Evolutionary conservation across 2,113 vertebrate species (phyloP).

Genomic region (Lichenostomus cassidix): DNA sequence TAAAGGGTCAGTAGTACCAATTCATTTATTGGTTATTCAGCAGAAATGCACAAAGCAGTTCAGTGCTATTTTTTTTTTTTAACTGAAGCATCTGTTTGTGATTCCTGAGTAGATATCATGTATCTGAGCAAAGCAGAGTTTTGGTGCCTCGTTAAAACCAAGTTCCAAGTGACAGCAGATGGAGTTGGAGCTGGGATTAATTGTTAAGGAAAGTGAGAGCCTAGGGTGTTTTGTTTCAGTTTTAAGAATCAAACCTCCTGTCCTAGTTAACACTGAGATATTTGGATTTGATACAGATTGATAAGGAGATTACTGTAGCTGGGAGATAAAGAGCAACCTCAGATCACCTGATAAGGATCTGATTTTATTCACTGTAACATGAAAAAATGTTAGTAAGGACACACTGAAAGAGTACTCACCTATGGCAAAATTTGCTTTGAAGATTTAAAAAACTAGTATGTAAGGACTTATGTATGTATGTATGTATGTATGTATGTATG

Average conservation of each 20-base stretch:
- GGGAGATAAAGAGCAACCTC: neutral
- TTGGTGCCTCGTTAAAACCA: neutral
- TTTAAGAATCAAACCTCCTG: neutral
- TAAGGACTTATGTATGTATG: neutral
- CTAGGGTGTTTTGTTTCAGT: neutral
- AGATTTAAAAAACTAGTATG: neutral
- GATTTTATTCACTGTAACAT: neutral
- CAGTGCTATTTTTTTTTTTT: neutral
- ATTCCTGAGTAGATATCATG: neutral
- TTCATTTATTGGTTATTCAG: neutral
- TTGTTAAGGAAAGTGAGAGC: neutral
- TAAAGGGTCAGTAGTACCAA: neutral
- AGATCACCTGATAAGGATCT: neutral
- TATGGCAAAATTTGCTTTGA: neutral
- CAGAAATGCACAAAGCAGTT: neutral
- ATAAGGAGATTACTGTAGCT: neutral
- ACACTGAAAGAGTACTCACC: neutral
- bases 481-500: too few relatives aligned
- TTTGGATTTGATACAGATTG: neutral
- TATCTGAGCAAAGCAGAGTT: neutral
- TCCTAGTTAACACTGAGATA: neutral
- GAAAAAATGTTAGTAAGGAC: neutral
- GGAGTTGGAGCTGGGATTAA: conserved; percentile 12
- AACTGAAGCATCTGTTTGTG: neutral
- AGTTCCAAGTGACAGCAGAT: conserved; percentile 7